Evolutionary conservation across 2,797 vertebrate species (phyloP).

Genomic region (Sebastes trivittatus): DNA sequence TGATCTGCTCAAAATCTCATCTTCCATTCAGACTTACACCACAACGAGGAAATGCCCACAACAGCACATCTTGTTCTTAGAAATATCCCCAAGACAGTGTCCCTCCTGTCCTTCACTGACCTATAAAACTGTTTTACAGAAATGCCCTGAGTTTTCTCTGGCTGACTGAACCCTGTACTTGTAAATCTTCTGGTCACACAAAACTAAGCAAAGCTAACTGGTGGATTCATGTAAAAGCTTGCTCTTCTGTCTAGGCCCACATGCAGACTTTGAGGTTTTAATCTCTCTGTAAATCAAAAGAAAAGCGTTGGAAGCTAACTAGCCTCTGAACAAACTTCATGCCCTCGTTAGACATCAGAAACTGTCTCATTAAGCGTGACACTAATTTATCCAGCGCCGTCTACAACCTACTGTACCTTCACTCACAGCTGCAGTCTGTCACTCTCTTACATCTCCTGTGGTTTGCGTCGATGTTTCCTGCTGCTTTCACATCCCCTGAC

Average conservation of each 20-base stretch:
- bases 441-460: slow-evolving; percentile 1
- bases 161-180: neutral
- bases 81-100: neutral
- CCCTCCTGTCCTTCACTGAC: neutral
- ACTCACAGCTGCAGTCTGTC: slow-evolving; percentile 24
- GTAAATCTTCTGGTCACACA: neutral
- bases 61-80: neutral
- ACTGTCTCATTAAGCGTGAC: slow-evolving; percentile 7
- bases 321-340: neutral
- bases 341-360: neutral
- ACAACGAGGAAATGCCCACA: neutral
- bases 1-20: neutral
- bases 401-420: slow-evolving; percentile 5
- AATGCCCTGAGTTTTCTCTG: neutral
- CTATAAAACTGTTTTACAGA: neutral
- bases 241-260: neutral
- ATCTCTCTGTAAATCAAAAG: neutral
- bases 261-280: neutral
- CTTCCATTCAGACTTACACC: neutral
- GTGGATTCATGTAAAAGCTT: neutral
- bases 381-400: slow-evolving; percentile 4
- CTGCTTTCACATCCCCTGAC: slow-evolving; percentile 8
- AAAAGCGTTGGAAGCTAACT: neutral
- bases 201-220: neutral
- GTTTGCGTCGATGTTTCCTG: slow-evolving; percentile 6